Evolutionary conservation across 2,797 vertebrate genomes (phyloP), one percentile per base, ranked within the genome.

Genomic region (Macrochelys suwanniensis): DNA sequence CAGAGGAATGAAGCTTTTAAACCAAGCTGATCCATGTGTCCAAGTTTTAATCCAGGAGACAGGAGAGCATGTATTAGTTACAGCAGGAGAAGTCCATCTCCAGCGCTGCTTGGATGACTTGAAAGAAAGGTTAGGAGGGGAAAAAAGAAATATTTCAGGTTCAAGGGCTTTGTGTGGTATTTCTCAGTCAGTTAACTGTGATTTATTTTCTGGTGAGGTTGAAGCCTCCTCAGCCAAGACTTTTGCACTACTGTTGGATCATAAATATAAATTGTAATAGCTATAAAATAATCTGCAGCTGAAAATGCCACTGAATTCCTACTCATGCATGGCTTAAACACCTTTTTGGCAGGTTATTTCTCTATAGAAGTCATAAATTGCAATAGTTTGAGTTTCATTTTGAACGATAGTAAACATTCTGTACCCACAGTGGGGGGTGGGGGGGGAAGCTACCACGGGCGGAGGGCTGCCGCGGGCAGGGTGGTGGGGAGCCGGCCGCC

Each of bases 31-130:
- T 97, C 99, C 99, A 0, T 99, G 99, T 71, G 99, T 99, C 15
- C 99, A 99, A 90, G 98, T 99, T 94, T 97, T 99, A 95, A 99
- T 99, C 95, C 99, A 99, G 97, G 99, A 99, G 96, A 99, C 99
- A 0, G 99, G 99, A 80, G 99, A 99, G 90, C 99, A 99, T 9
- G 99, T 99, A 76, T 97, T 99, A 88, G 98, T 99, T 95, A 99
- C 99, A 1, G 99, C 99, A 1, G 99, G 99, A 85, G 99, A 99
- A 95, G 99, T 99, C 92, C 99, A 99, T 95, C 99, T 99, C 28
- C 99, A 99, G 77, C 99, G 99, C 80, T 99, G 99, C 97, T 98
- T 99, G 95, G 99, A 99, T 80, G 99, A 99, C 98, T 98, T 99
- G 88, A 98, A 98, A 96, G 98, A 99, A 87, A 99, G 99, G 99